A percentile compares a stretch with the other conserved stretches of the same genome.
Conservation (phyloP, 2,113 vertebrate genomes). For the Melanerpes formicivorus region DNA sequence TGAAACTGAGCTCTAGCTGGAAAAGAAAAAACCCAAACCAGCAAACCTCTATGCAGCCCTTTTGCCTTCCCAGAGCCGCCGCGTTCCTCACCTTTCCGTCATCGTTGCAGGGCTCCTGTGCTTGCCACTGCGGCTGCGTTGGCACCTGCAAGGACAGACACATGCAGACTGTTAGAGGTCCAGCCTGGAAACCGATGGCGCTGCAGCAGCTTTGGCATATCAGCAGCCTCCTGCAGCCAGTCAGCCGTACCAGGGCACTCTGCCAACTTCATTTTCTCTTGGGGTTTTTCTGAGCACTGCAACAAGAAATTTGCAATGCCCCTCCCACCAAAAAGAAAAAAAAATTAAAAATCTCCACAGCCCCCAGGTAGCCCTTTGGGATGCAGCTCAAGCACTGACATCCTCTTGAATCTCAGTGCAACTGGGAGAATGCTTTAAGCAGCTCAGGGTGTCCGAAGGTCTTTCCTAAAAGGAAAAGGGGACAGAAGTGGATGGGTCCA, state of each 20-base stretch:
- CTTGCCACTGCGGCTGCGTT: conserved; percentile 46
- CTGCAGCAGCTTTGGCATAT: neutral
- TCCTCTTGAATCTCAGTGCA: neutral
- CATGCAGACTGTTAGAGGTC: neutral
- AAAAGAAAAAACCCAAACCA: neutral
- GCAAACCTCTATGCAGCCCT: neutral
- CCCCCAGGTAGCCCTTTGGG: neutral
- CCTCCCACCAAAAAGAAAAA: neutral
- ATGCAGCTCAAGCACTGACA: neutral
- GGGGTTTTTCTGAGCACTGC: neutral
- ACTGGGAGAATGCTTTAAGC: neutral
- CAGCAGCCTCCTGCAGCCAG: neutral
- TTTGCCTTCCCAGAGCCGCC: neutral
- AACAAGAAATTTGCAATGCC: neutral
- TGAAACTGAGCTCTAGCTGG: neutral
- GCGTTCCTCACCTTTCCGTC: neutral
- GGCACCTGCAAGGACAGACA: conserved; percentile 36
- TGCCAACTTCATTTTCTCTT: neutral
- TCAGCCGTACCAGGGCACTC: neutral
- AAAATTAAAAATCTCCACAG: neutral
- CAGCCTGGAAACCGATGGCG: neutral
- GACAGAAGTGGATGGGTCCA: neutral
- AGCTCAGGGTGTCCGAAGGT: neutral
- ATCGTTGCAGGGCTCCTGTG: neutral
- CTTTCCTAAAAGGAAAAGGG: neutral